These are phyloP conservation scores for Morinoia aosen DNA, from an alignment of 2,888 invertebrate genomes.

Conservation along the genomic window DNA sequence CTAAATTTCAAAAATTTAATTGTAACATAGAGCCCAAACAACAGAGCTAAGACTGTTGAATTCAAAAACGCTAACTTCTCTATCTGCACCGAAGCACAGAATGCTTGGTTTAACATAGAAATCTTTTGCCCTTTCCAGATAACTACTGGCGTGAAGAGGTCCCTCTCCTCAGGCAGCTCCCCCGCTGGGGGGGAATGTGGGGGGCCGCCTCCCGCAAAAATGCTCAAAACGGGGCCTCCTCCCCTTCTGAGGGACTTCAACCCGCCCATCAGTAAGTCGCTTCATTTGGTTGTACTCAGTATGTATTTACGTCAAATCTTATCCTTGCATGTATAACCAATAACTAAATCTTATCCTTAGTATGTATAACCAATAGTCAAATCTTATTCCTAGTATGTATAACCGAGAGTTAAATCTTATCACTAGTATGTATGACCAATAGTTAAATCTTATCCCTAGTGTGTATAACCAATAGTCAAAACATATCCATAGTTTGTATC, in stretches of 20 bases:
- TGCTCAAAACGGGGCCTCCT: constrained; percentile 27
- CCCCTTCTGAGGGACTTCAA: constrained; percentile 34
- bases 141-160: background rate
- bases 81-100: background rate
- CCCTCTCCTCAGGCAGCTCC: constrained; percentile 25
- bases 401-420: background rate
- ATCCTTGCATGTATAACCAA: background rate
- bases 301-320: background rate
- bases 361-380: background rate
- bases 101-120: constrained; percentile 1
- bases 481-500: too few species aligned
- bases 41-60: background rate
- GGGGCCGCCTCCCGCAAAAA: background rate
- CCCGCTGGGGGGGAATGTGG: background rate
- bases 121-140: background rate
- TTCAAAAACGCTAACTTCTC: background rate
- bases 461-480: background rate
- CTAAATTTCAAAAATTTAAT: too few species aligned
- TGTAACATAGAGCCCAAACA: too few species aligned
- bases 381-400: background rate
- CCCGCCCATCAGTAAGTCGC: background rate
- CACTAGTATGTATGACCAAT: background rate
- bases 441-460: background rate
- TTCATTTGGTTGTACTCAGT: background rate
- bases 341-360: background rate